Evolutionary conservation across 2,888 invertebrate genomes (phyloP).

Genomic region (Eristalis arbustorum): DNA sequence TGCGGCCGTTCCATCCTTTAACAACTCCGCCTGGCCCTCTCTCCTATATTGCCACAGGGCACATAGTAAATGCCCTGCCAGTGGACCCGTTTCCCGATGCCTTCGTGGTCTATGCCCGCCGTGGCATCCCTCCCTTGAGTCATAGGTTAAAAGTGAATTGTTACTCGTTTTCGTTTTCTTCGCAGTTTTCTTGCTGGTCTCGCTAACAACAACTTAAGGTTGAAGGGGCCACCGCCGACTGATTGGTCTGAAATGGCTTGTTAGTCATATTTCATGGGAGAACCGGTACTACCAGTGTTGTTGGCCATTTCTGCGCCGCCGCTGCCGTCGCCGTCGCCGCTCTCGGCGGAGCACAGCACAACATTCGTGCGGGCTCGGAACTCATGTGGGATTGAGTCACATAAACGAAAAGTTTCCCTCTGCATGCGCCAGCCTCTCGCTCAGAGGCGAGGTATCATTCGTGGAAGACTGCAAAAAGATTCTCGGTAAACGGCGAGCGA

Average conservation of each 20-base stretch:
- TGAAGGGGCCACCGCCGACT: background rate
- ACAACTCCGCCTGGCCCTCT: background rate
- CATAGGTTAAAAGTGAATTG: conserved; percentile 59
- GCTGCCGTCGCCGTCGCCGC: background rate
- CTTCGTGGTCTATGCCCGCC: background rate
- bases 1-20: background rate
- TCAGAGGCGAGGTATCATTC: conserved; percentile 24
- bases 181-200: background rate
- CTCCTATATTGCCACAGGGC: too few species aligned
- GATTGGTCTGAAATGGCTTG: conserved; percentile 32
- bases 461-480: background rate
- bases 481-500: conserved; percentile 5
- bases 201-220: conserved; percentile 11
- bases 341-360: conserved; percentile 7
- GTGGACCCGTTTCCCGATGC: background rate
- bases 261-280: conserved; percentile 45
- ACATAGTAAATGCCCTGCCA: background rate
- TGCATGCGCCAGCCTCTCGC: background rate
- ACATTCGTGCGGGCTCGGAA: background rate
- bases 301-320: conserved; percentile 16
- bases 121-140: conserved; percentile 23
- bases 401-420: background rate
- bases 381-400: conserved; percentile 40
- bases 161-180: conserved; percentile 40
- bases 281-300: conserved; percentile 43